Base-by-base conservation (phyloP, 2,797 vertebrate species). In the Fistularia commersonii region DNA sequence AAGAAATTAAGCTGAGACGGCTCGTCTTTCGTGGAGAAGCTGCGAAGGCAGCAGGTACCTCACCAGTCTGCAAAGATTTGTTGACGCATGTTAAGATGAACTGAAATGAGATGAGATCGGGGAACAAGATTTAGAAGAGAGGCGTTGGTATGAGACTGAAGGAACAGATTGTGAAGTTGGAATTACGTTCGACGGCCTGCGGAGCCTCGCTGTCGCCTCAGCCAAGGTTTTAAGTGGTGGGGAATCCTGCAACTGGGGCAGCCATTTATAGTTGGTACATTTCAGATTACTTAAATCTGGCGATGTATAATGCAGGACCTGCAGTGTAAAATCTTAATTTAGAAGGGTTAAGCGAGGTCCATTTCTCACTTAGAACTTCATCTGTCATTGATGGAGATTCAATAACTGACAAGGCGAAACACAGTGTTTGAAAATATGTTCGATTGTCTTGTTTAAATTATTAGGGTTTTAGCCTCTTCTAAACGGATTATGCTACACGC, bases 1-100 rank as follows among this genome's bases (percentile, higher is more conserved):
- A 49, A 49, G 44, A 47, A 44, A 49, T 45, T 41, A 32, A n/a
- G 32, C 47, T 49, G 35, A 62, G 50, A 36, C 44, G 11, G 23
- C 40, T 69, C 51, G 11, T 57, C 37, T 46, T 34, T 64, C 36
- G 37, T 48, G 47, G 11, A 59, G 53, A 67, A 54, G 32, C 41
- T 55, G 52, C 55, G 52, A 60, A 75, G 65, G 66, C 66, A 66
- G 61, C 33, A 3, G 45, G 44, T 51, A 67, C 35, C 66, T 54
- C 48, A 64, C 44, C 41, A 60, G 56, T 73, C 65, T 66, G 51
- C 31, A 71, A 51, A 61, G 56, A 66, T 73, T 57, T 70, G 63
- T 63, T 73, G 64, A 68, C 61, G 67, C 68, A 57, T 58, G 62
- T 41, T 46, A 50, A 69, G 66, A 79, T 74, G 49, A 79, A 72